Evolutionary conservation across 2,113 vertebrate species (phyloP).

Genomic region (Orthochromis indermauri): DNA sequence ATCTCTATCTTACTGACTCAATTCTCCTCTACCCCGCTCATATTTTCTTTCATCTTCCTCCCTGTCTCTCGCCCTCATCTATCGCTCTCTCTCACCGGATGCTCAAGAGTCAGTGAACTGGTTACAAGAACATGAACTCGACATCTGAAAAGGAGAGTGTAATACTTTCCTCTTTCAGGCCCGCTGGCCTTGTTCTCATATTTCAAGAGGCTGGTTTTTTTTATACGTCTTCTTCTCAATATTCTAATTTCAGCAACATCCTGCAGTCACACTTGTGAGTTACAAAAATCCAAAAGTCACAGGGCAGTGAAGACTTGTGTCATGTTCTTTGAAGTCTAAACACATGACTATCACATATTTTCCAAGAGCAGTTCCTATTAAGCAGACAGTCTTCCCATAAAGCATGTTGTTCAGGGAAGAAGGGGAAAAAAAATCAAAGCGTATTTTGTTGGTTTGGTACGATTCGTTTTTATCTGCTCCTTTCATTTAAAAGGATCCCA

Average conservation of each 20-base stretch:
- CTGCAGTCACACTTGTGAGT: constrained; percentile 23
- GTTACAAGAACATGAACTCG: constrained; percentile 53
- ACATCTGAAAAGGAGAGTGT: constrained; percentile 34
- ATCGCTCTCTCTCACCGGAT: constrained; percentile 32
- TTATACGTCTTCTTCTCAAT: background rate
- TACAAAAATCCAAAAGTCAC: constrained; percentile 35
- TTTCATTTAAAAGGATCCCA: background rate
- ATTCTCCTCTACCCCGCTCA: constrained; percentile 54
- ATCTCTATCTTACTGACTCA: constrained; percentile 62
- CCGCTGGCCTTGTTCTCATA: constrained; percentile 32
- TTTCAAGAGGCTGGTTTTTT: constrained; percentile 16
- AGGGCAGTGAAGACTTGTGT: constrained; percentile 9
- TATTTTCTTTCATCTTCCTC: constrained; percentile 61
- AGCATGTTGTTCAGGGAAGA: background rate
- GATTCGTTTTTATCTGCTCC: background rate
- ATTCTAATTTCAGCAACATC: constrained; percentile 14
- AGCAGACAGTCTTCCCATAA: background rate
- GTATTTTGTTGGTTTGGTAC: constrained; percentile 6
- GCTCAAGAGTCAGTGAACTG: constrained; percentile 54
- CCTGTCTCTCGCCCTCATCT: constrained; percentile 43
- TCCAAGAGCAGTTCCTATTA: background rate
- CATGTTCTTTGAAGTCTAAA: constrained; percentile 41
- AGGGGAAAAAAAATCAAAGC: constrained; percentile 2
- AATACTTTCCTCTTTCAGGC: constrained; percentile 27
- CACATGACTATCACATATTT: constrained; percentile 57